Percentiles rank a stretch among this genome's conserved stretches.
Evolutionary conservation across 2,888 invertebrate species (phyloP).

Genomic region (Cylloceria caligata): DNA sequence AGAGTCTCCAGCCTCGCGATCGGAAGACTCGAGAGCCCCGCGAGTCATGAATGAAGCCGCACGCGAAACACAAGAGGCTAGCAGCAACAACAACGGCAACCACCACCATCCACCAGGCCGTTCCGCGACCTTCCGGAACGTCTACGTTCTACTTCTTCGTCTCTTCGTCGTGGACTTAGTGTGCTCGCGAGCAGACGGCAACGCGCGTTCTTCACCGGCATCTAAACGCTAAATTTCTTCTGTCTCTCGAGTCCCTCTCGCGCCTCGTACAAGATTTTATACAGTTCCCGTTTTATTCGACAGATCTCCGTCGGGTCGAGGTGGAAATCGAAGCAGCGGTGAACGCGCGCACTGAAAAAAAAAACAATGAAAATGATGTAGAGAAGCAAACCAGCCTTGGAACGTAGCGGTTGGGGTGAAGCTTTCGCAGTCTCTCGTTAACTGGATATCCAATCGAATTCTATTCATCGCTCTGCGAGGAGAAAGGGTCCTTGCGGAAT

Average conservation of each 20-base stretch:
- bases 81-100: constrained; percentile 32
- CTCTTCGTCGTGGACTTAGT: constrained; percentile 53
- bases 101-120: constrained; percentile 65
- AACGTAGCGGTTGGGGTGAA: neutral
- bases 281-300: neutral
- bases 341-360: neutral
- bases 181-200: constrained; percentile 50
- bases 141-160: constrained; percentile 74
- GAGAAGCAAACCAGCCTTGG: constrained; percentile 10
- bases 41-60: constrained; percentile 73
- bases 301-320: neutral
- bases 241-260: neutral
- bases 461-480: constrained; percentile 13
- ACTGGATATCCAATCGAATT: constrained; percentile 20
- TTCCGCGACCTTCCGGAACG: constrained; percentile 77
- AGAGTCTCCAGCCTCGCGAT: constrained; percentile 58
- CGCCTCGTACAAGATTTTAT: neutral
- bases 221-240: constrained; percentile 8
- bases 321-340: neutral
- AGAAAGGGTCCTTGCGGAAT: constrained; percentile 21
- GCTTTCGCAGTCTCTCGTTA: constrained; percentile 28
- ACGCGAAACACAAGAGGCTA: constrained; percentile 69
- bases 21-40: constrained; percentile 55
- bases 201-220: constrained; percentile 51
- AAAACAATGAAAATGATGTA: neutral